A percentile compares a stretch with the other conserved stretches of the same genome.
Evolutionary conservation across 2,113 vertebrate genomes (phyloP).

Genomic region (Sphyrna mokarran): DNA sequence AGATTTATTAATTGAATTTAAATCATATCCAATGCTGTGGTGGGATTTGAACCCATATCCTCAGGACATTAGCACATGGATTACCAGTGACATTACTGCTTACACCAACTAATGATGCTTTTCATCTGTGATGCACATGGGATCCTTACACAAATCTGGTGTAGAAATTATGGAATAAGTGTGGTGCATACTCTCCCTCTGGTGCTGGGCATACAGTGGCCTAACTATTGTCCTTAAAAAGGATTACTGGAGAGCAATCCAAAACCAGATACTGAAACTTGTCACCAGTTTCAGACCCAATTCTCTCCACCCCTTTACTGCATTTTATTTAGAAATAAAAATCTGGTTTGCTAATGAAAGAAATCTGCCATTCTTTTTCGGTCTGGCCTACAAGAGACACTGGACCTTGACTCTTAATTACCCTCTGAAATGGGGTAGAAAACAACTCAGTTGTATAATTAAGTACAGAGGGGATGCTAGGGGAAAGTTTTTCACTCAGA

Average conservation of each 20-base stretch:
- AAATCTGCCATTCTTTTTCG: background rate
- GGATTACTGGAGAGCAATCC: background rate
- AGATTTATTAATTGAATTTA: too few species aligned
- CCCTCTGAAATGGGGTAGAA: background rate
- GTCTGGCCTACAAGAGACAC: background rate
- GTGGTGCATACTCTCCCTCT: background rate
- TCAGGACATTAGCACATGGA: too few species aligned
- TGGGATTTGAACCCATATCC: too few species aligned
- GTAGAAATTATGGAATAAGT: background rate
- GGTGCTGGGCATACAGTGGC: background rate
- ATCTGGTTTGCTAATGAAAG: background rate
- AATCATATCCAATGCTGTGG: too few species aligned
- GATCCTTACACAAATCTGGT: background rate
- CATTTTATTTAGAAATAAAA: too few species aligned
- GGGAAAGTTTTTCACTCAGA: too few species aligned
- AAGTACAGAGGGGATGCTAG: too few species aligned
- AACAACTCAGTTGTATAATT: background rate
- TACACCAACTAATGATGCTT: too few species aligned
- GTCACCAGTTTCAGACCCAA: background rate
- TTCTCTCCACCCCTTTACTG: too few species aligned
- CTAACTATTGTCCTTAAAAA: background rate
- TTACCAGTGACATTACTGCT: too few species aligned
- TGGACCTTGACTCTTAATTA: too few species aligned
- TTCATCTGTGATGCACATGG: background rate
- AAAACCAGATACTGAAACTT: background rate